Conservation (phyloP, 2,113 vertebrate species). For the Deroptyus accipitrinus region DNA sequence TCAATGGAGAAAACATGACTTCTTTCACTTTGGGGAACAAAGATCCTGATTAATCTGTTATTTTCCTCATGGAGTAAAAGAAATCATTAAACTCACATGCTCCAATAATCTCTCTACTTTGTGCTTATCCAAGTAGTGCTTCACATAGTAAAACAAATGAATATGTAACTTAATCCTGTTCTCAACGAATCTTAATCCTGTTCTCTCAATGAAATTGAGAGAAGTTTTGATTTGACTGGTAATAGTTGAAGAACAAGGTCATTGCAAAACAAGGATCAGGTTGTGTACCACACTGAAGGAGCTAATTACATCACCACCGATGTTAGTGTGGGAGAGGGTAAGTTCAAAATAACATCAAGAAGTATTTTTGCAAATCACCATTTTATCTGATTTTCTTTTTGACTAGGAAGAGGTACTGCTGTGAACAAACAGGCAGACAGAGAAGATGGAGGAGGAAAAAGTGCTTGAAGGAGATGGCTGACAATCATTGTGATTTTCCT, state of each 20-base stretch:
- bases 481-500: background rate
- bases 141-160: background rate
- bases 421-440: background rate
- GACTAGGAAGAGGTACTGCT: background rate
- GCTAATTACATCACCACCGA: background rate
- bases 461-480: background rate
- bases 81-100: background rate
- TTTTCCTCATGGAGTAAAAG: background rate
- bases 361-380: background rate
- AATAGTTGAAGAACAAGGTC: background rate
- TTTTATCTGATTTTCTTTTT: background rate
- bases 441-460: background rate
- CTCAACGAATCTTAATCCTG: background rate
- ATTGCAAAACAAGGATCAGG: background rate
- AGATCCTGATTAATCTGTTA: background rate
- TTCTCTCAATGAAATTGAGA: background rate
- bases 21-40: background rate
- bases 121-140: background rate
- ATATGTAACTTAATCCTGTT: background rate
- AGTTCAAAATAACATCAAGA: background rate
- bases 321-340: background rate
- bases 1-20: background rate
- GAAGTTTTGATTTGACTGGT: background rate
- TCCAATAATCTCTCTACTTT: background rate
- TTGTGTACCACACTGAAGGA: background rate